Conservation (phyloP, 2,888 invertebrate species). For the Saturnia pavonia region DNA sequence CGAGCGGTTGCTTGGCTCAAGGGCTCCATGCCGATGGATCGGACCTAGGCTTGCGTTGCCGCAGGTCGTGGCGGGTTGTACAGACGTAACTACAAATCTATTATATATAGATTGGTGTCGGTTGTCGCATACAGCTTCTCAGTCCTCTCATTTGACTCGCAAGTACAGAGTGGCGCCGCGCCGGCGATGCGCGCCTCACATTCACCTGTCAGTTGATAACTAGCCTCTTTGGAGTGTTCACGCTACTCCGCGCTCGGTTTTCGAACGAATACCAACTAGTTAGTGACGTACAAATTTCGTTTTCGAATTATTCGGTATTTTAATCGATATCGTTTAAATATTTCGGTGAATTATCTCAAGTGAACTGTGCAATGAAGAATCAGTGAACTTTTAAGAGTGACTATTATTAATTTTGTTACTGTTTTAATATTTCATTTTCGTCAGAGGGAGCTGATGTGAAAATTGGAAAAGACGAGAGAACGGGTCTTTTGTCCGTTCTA, state of each 20-base stretch:
- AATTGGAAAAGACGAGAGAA: constrained; percentile 61
- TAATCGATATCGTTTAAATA: constrained; percentile 19
- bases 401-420: constrained; percentile 32
- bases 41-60: no score
- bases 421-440: constrained; percentile 27
- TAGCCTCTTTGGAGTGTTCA: constrained; percentile 58
- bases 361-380: constrained; percentile 18
- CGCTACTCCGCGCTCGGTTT: constrained; percentile 40
- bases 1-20: no score
- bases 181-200: constrained; percentile 30
- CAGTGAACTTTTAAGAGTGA: constrained; percentile 17
- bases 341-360: constrained; percentile 16
- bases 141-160: constrained; percentile 11
- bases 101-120: no score
- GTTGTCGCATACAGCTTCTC: constrained; percentile 24
- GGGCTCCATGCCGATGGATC: no score
- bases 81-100: no score
- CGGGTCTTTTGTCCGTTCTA: constrained; percentile 59
- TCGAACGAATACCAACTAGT: constrained; percentile 23
- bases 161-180: constrained; percentile 23
- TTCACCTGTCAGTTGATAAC: constrained; percentile 64
- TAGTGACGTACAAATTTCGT: constrained; percentile 27
- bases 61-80: no score
- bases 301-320: constrained; percentile 25
- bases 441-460: constrained; percentile 58